Evolutionary conservation across 2,797 vertebrate species (phyloP), one percentile per base, ranked within the genome.

Genomic region (Holocentrus rufus): DNA sequence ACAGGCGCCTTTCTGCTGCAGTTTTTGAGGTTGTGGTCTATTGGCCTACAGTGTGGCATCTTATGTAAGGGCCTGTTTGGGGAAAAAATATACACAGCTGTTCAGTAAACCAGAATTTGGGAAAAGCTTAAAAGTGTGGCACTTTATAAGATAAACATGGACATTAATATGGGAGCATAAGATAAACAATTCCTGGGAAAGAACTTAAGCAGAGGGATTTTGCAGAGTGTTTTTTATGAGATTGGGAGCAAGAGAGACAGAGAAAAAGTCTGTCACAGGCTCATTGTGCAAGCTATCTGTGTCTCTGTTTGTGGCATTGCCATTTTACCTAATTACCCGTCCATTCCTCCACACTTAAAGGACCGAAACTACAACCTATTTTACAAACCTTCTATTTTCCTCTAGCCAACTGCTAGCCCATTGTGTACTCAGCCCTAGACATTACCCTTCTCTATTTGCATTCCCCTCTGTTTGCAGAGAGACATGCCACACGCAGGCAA

Each of bases 401-500:
- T 83, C 67, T 53, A 53, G 36, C 54, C 46, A 44, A 44, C 65
- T 63, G 61, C 77, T 74, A 84, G 78, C 72, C 63, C 44, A 52
- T 72, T 82, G 81, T 85, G 83, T 81, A 76, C 83, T 83, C 69
- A 83, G 77, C 17, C 50, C 72, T 39, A 80, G 72, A 78, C 70
- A 61, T 84, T 69, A 76, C 49, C 55, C 61, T 4, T 13, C 57
- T 73, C 56, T 91, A 85, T 90, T 90, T 90, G 84, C 87, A 88
- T 90, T 85, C 82, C 81, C 84, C 76, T 88, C 79, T 80, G 87
- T 84, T 86, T 87, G 80, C 84, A 85, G 77, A 78, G 79, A 87
- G 85, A 85, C 82, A 61, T 34, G 22, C 76, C 85, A 79, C 83
- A 90, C 77, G 71, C 84, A 83, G 73, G 49, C 81, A 77, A 59